Conservation (phyloP, 2,797 vertebrate species). For the Schizopygopsis malacanthus region DNA sequence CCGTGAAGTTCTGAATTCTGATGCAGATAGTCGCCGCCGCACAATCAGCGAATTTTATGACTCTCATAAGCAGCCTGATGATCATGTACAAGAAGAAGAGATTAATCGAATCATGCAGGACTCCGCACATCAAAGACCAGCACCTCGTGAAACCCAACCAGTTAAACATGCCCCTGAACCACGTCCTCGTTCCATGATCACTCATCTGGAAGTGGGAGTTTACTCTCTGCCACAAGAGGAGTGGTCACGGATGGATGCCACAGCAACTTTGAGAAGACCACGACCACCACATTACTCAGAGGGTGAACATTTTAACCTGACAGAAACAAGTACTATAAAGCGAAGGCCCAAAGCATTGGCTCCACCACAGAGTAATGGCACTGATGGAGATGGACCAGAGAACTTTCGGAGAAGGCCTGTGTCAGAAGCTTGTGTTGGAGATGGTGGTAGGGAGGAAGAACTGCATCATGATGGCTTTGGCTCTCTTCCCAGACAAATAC, state of each 20-base stretch:
- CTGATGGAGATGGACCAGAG: constrained; percentile 54
- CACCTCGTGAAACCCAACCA: constrained; percentile 59
- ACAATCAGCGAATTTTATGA: constrained; percentile 87
- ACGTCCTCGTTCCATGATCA: constrained; percentile 73
- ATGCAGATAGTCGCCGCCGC: constrained; percentile 89
- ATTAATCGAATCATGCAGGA: neutral
- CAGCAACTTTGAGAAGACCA: constrained; percentile 80
- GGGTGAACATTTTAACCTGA: constrained; percentile 80
- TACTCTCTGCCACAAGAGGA: constrained; percentile 68
- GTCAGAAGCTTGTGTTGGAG: constrained; percentile 78
- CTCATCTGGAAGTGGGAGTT: constrained; percentile 48
- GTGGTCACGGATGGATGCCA: constrained; percentile 81
- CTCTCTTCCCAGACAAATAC: constrained; percentile 76
- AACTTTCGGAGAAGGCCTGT: constrained; percentile 69
- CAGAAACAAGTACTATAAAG: constrained; percentile 86
- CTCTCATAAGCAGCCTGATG: constrained; percentile 37
- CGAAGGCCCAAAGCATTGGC: constrained; percentile 77
- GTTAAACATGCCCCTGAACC: constrained; percentile 72
- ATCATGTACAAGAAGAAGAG: constrained; percentile 1
- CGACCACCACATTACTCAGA: constrained; percentile 77
- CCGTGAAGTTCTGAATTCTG: constrained; percentile 87
- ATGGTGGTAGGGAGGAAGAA: constrained; percentile 65
- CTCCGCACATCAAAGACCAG: constrained; percentile 38
- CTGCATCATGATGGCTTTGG: constrained; percentile 71
- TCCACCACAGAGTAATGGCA: constrained; percentile 44